These are phyloP conservation scores for Drosophila nigrodunni DNA, from an alignment of 1,140 invertebrate species.

Conservation along the genomic window DNA sequence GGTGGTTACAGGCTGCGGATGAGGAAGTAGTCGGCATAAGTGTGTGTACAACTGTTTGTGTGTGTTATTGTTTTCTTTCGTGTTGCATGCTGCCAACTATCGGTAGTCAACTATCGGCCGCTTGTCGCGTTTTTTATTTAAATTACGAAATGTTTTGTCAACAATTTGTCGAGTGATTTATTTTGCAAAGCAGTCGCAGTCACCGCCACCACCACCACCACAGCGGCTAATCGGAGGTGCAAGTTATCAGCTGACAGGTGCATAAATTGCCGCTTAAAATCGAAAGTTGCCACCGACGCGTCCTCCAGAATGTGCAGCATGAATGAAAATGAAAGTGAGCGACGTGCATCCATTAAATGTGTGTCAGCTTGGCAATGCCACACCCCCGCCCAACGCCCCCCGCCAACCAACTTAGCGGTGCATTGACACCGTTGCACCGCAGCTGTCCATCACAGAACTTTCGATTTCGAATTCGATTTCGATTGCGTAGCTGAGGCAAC, in stretches of 20 bases:
- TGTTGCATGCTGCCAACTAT: conserved; percentile 72
- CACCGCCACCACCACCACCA: conserved; percentile 10
- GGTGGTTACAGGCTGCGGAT: conserved; percentile 45
- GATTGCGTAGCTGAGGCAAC: conserved; percentile 67
- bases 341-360: conserved; percentile 80
- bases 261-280: conserved; percentile 77
- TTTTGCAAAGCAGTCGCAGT: conserved; percentile 39
- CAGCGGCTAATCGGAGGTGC: conserved; percentile 68
- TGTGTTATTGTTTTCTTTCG: neutral
- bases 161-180: conserved; percentile 82
- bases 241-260: conserved; percentile 78
- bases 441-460: conserved; percentile 82
- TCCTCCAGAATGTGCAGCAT: conserved; percentile 41
- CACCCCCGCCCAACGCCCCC: neutral
- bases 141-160: conserved; percentile 83
- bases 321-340: conserved; percentile 74
- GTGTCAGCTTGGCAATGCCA: conserved; percentile 58
- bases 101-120: conserved; percentile 67
- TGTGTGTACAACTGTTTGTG: conserved; percentile 5
- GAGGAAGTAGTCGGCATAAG: conserved; percentile 59
- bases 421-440: conserved; percentile 67
- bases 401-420: neutral
- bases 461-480: conserved; percentile 83
- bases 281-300: conserved; percentile 68
- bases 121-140: conserved; percentile 73